These are phyloP conservation scores for Caenorhabditis becei DNA, from an alignment of 2,888 invertebrate species.

Conservation along the genomic window DNA sequence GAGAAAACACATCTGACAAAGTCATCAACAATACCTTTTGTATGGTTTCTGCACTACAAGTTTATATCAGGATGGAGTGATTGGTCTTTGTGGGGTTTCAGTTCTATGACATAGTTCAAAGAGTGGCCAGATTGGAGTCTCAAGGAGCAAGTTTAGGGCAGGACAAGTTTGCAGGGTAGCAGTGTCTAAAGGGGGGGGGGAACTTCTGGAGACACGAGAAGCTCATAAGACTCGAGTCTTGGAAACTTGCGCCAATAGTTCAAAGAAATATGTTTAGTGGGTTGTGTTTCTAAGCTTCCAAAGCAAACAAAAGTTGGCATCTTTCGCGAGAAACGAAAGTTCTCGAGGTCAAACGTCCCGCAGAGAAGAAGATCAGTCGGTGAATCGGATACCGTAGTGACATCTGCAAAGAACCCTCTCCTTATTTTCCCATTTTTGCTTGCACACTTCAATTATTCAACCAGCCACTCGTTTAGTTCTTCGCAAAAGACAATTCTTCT, in stretches of 20 bases:
- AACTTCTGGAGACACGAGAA: too few relatives aligned
- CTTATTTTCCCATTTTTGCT: not conserved
- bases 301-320: too few relatives aligned
- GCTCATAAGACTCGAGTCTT: too few relatives aligned
- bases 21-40: too few relatives aligned
- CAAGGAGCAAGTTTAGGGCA: not conserved
- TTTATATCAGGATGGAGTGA: not conserved
- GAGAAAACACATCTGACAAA: too few relatives aligned
- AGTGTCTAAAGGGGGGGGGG: too few relatives aligned
- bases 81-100: not conserved
- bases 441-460: conserved; percentile 22
- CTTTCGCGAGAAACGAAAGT: not conserved
- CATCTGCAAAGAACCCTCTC: conserved; percentile 8
- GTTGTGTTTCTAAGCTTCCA: too few relatives aligned
- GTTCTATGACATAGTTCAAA: not conserved
- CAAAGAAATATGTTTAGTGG: too few relatives aligned
- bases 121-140: not conserved
- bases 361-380: not conserved
- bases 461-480: conserved; percentile 11
- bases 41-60: not conserved
- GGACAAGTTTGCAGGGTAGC: too few relatives aligned
- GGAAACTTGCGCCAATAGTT: too few relatives aligned
- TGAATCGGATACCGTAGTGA: too few relatives aligned
- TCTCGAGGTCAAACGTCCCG: not conserved
- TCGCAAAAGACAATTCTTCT: too few relatives aligned